Conservation (phyloP, 2,113 vertebrate genomes). For the Limnothrissa miodon region DNA sequence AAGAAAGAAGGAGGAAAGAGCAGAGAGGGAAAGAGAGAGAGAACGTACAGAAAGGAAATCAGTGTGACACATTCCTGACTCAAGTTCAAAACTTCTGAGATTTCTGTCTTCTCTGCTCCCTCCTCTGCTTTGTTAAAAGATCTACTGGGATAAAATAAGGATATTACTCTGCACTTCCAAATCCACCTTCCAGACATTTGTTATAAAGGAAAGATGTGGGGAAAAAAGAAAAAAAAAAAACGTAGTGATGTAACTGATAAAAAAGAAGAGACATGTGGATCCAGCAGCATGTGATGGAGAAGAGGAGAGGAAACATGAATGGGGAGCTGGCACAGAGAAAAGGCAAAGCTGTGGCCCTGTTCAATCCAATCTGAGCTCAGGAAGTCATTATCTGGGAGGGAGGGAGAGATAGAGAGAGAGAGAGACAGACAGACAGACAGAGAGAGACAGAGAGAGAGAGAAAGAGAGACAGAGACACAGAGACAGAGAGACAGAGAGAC, state of each 20-base stretch:
- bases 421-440: not conserved
- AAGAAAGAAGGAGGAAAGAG: not conserved
- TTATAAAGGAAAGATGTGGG: not conserved
- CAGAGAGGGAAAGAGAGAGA: too few species aligned
- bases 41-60: conserved; percentile 12
- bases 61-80: not conserved
- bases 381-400: conserved; percentile 80
- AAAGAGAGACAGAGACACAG: conserved; percentile 44
- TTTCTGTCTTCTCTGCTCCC: not conserved
- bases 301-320: conserved; percentile 27
- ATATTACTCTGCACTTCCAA: conserved; percentile 10
- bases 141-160: not conserved
- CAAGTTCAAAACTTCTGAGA: not conserved
- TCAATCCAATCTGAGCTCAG: conserved; percentile 62
- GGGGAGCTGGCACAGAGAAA: conserved; percentile 32
- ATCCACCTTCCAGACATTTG: not conserved
- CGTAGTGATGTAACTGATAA: not conserved
- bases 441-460: conserved; percentile 68
- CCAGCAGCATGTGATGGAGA: not conserved
- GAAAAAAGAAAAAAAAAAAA: not conserved
- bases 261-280: conserved; percentile 22
- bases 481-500: conserved; percentile 59
- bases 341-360: conserved; percentile 22
- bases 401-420: conserved; percentile 54
- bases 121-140: not conserved